Conservation (phyloP, 2,797 vertebrate species). For the Octomys mimax region DNA sequence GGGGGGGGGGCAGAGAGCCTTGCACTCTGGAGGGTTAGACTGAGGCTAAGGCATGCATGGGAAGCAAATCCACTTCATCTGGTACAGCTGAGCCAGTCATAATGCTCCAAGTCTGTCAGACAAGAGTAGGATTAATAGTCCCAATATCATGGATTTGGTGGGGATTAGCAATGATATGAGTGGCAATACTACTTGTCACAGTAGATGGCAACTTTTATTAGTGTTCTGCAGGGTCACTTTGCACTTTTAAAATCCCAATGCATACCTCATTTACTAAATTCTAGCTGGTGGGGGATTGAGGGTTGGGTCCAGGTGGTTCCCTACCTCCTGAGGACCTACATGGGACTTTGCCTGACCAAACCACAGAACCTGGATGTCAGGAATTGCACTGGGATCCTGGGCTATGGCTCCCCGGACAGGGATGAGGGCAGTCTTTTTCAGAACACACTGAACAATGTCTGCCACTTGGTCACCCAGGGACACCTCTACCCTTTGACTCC, state of each 20-base stretch:
- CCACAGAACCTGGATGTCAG: rapidly evolving
- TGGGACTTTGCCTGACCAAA: neutral
- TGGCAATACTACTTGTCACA: neutral
- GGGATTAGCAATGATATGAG: neutral
- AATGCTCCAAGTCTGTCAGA: neutral
- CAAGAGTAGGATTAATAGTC: neutral
- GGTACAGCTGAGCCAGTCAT: neutral
- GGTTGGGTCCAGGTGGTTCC: rapidly evolving
- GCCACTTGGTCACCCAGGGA: rapidly evolving
- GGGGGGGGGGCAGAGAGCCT: neutral
- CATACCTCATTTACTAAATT: neutral
- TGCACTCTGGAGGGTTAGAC: neutral
- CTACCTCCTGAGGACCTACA: rapidly evolving
- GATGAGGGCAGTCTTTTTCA: rapidly evolving
- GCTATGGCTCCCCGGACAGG: rapidly evolving
- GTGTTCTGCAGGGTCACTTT: neutral
- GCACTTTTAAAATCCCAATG: neutral
- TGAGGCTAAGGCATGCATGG: rapidly evolving
- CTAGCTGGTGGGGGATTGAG: neutral
- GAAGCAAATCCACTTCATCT: rapidly evolving
- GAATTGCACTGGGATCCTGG: neutral
- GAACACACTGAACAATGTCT: rapidly evolving
- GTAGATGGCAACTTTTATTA: too few relatives aligned
- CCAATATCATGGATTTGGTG: neutral
- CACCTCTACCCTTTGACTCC: conserved; percentile 80